A percentile compares a stretch with the other conserved stretches of the same genome.
phyloP scores from a whole-genome alignment of 2,113 vertebrate genomes.

The Halichoeres trimaculatus region DNA sequence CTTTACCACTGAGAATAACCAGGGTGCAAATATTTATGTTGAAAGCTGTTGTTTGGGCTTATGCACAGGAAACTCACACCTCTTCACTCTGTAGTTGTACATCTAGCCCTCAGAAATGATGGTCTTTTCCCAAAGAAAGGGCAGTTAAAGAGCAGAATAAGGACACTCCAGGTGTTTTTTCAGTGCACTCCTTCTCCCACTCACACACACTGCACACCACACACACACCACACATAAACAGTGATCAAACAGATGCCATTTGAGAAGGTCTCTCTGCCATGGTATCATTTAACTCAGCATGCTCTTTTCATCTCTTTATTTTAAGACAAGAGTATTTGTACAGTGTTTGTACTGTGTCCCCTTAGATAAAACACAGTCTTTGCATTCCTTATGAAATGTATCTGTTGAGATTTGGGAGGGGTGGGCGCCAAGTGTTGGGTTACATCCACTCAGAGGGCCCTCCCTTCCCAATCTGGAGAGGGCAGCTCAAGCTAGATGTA shows the following conservation, averaged over 20 bases:
- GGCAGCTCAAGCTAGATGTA: constrained; percentile 4
- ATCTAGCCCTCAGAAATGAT: constrained; percentile 17
- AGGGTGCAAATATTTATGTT: constrained; percentile 56
- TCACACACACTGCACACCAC: neutral
- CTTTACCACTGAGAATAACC: constrained; percentile 54
- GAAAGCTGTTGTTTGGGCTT: constrained; percentile 6
- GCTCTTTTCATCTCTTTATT: constrained; percentile 80
- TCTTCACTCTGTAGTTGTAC: constrained; percentile 2
- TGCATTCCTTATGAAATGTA: constrained; percentile 81
- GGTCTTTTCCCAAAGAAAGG: constrained; percentile 18
- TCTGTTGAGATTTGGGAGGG: constrained; percentile 81
- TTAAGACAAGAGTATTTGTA: constrained; percentile 76
- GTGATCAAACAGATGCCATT: constrained; percentile 74
- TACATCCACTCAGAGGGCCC: constrained; percentile 78
- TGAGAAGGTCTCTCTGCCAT: constrained; percentile 67
- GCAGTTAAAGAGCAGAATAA: constrained; percentile 21
- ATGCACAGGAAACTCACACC: constrained; percentile 20
- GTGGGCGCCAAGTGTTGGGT: constrained; percentile 83
- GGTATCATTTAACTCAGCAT: constrained; percentile 64
- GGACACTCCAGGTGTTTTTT: constrained; percentile 48
- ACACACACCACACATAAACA: neutral
- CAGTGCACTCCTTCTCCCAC: neutral
- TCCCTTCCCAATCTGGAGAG: constrained; percentile 58
- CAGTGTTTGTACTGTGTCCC: constrained; percentile 78
- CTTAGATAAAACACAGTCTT: constrained; percentile 82